Base-by-base conservation (phyloP, 92 coral and sea anemone species). In the Zoanthus sociatus region DNA sequence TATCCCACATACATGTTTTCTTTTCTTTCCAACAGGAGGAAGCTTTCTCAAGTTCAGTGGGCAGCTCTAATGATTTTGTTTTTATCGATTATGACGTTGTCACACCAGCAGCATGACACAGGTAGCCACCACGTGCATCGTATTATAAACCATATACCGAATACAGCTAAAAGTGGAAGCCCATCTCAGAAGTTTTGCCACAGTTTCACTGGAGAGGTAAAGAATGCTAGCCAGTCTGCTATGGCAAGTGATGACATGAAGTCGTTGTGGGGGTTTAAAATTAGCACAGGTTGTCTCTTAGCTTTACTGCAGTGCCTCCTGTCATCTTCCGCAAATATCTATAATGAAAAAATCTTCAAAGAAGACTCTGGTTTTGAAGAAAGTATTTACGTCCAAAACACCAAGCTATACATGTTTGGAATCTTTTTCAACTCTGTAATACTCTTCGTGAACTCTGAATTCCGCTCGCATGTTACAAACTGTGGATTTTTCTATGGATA, bases 311-410 rank as follows among this genome's bases (percentile, higher is more conserved):
- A 93, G 87, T 93, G 95, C 68, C 46, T 88, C 5, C 21, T 93
- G 71, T 88, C 95, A 17, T 93, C 95, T 15, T 89, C 88, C 15
- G 95, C 95, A 32, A 93, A 93, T 58, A 93, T 93, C 86, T 93
- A 93, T 87, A 93, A 93, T 64, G 95, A 93, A 77, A 93, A 93
- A 70, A 93, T 93, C 63, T 93, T 93, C 79, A 93, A 93, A 66
- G 95, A 93, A 61, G 93, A 90, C 70, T 60, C 84, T 48, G 95
- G 95, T n/a, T 90, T 93, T 87, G 85, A 93, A 42, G 92, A 90
- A 15, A 90, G 95, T 14, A 93, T 93, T n/a, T 89, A 90, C 17
- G 42, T 91, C 4, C 95, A 93, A 67, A 93, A 93, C 78, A 90
- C 92, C 53, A 93, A 90, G 64, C 86, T 93, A 20, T 93, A 93